A percentile compares a stretch with the other conserved stretches of the same genome.
Evolutionary conservation across 2,113 vertebrate species (phyloP).

Genomic region (Hippolais icterina): DNA sequence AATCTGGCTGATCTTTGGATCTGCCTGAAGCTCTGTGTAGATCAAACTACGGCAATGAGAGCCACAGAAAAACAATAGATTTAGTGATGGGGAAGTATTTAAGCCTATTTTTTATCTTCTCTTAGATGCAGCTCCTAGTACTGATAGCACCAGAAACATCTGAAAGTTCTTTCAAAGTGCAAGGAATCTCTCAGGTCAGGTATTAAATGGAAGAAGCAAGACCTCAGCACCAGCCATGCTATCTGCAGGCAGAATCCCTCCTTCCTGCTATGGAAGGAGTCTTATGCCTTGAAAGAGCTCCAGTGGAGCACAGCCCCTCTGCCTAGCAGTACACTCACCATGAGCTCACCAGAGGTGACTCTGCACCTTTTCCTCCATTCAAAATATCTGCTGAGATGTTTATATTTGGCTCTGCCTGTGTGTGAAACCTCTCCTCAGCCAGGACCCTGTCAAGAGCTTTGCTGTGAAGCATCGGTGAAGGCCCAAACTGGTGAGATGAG

Average conservation of each 20-base stretch:
- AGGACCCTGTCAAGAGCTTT: neutral
- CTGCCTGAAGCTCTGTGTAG: neutral
- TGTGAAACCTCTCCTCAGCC: neutral
- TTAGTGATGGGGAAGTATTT: neutral
- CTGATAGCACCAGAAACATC: neutral
- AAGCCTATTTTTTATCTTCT: neutral
- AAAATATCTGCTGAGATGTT: neutral
- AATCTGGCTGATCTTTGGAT: neutral
- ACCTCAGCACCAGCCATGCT: accelerated
- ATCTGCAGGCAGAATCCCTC: neutral
- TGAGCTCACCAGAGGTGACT: neutral
- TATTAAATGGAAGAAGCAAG: neutral
- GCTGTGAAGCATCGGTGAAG: accelerated
- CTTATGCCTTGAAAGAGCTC: neutral
- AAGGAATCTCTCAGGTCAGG: neutral
- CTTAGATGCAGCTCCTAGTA: neutral
- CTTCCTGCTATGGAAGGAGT: neutral
- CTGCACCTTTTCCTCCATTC: neutral
- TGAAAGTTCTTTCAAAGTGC: neutral
- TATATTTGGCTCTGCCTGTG: neutral
- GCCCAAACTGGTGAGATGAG: neutral
- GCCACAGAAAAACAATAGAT: neutral
- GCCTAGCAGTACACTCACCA: neutral
- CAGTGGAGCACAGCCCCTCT: neutral
- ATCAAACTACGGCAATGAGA: neutral